A percentile compares a stretch with the other conserved stretches of the same genome.
phyloP scores from a whole-genome alignment of 2,888 invertebrate species.

The Drosophila paranaensis region DNA sequence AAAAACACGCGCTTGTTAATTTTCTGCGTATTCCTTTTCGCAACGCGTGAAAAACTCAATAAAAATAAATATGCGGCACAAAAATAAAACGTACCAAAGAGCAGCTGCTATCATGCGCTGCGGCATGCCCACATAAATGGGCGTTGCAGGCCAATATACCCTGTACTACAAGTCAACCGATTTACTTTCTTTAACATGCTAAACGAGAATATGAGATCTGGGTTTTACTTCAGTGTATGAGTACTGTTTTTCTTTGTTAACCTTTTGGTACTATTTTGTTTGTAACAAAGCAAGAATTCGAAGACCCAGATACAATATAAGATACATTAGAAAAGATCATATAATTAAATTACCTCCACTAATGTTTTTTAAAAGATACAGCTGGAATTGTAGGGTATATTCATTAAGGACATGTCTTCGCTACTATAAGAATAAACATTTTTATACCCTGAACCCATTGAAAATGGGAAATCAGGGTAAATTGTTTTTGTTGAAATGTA shows the following conservation, averaged over 20 bases:
- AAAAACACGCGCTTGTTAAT: conserved; percentile 59
- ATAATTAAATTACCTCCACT: neutral
- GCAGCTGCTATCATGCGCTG: conserved; percentile 16
- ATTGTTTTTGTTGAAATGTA: no score
- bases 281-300: neutral
- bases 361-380: neutral
- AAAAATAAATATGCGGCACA: conserved; percentile 31
- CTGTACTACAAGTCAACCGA: neutral
- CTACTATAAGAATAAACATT: no score
- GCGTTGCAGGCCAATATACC: neutral
- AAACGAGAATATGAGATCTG: neutral
- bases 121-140: conserved; percentile 19
- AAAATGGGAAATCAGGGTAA: no score
- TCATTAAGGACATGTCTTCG: neutral
- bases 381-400: neutral
- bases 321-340: neutral
- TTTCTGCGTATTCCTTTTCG: conserved; percentile 49
- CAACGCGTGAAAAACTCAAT: conserved; percentile 44
- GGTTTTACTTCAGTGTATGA: neutral
- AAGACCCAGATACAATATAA: neutral
- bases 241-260: neutral
- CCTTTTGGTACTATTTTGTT: no score
- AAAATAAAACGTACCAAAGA: conserved; percentile 47
- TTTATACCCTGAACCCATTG: no score
- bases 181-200: neutral